These are phyloP conservation scores for Drosophila acutilabella DNA, from an alignment of 2,888 invertebrate genomes.

Conservation along the genomic window DNA sequence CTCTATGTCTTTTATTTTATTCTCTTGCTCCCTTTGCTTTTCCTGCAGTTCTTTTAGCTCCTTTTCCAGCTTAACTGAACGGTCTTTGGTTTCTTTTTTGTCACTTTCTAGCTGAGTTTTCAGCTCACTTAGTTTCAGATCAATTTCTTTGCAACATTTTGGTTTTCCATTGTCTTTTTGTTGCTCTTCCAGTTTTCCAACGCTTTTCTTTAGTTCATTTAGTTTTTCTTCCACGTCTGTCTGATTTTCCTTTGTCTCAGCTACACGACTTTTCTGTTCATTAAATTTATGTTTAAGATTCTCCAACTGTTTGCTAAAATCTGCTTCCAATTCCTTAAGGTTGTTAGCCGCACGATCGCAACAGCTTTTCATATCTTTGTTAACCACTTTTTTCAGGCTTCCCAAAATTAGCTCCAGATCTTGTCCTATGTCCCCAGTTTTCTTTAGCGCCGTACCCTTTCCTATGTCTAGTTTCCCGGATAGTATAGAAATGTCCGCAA, in stretches of 20 bases:
- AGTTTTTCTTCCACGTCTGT: constrained; percentile 3
- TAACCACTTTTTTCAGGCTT: constrained; percentile 9
- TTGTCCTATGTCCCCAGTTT: constrained; percentile 40
- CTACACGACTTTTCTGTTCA: background rate
- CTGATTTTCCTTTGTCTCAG: constrained; percentile 4
- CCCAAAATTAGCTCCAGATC: constrained; percentile 49
- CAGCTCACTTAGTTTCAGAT: constrained; percentile 5
- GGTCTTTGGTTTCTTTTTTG: background rate
- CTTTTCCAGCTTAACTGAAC: constrained; percentile 1
- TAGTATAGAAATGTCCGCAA: constrained; percentile 23
- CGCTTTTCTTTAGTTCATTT: background rate
- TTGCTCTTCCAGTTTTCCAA: constrained; percentile 24
- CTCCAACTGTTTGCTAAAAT: constrained; percentile 8
- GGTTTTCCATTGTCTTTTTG: background rate
- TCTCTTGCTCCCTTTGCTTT: constrained; percentile 27
- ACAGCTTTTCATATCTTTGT: constrained; percentile 32
- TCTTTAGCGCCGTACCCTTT: background rate
- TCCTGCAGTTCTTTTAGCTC: constrained; percentile 21
- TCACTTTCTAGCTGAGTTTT: background rate
- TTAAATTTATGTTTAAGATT: background rate
- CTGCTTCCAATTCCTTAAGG: constrained; percentile 22
- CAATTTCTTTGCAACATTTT: constrained; percentile 41
- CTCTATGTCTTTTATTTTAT: background rate
- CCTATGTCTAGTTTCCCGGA: background rate
- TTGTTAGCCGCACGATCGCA: constrained; percentile 25